Evolutionary conservation across 2,888 invertebrate species (phyloP), one percentile per base, ranked within the genome.

Genomic region (Hyalella azteca): DNA sequence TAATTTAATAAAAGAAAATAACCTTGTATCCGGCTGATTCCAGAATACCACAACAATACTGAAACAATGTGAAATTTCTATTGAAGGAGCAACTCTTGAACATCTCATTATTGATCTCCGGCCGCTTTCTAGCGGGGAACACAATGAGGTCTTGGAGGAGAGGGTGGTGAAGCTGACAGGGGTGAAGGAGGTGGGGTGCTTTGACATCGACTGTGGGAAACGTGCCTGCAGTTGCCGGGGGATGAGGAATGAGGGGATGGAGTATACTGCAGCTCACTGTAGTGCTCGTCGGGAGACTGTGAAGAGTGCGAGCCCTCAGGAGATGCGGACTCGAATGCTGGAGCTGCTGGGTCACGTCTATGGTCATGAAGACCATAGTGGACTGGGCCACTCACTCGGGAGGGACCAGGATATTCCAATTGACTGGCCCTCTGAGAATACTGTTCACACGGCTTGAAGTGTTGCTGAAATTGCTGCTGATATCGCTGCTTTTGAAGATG

Each of bases 71-170:
- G n/a, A n/a, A n/a, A n/a, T n/a, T n/a, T n/a, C n/a, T n/a, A n/a
- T n/a, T n/a, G n/a, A n/a, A n/a, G n/a, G n/a, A n/a, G n/a, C n/a
- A n/a, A n/a, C n/a, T n/a, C n/a, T n/a, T n/a, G n/a, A n/a, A n/a
- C n/a, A n/a, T n/a, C n/a, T n/a, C n/a, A n/a, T n/a, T n/a, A n/a
- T n/a, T n/a, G n/a, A n/a, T n/a, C n/a, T n/a, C n/a, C n/a, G n/a
- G n/a, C n/a, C n/a, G n/a, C n/a, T 54, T 49, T 54, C 36, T 75
- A 75, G 75, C 75, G 75, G 15, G 75, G 75, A 45, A 75, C 75
- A 75, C 75, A 75, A 19, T 41, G 40, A 40, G 75, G 75, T 75
- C 75, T 75, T 26, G 75, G 75, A 5, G 75, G 75, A 15, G 75
- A 75, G 32, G 73, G 73, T 22, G 39, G 40, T 13, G 19, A 15